phyloP scores from a whole-genome alignment of 2,113 vertebrate genomes.

The Colaptes auratus region DNA sequence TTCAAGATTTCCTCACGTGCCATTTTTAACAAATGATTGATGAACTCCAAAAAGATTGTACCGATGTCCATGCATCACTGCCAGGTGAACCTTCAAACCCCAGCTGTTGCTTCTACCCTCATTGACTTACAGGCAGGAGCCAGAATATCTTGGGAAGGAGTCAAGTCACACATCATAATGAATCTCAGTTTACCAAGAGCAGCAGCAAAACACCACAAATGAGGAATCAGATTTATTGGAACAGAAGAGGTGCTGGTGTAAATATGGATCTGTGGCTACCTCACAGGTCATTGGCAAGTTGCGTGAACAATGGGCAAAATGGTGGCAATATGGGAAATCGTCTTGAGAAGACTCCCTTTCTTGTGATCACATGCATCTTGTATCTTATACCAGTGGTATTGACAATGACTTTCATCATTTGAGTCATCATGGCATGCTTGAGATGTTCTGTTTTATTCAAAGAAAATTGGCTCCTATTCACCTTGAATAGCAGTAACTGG shows the following conservation, averaged over 20 bases:
- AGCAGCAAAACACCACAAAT: neutral
- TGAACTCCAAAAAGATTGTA: neutral
- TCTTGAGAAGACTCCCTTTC: neutral
- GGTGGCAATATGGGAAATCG: neutral
- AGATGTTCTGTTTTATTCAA: neutral
- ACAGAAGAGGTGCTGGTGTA: conserved; percentile 1
- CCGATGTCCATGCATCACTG: neutral
- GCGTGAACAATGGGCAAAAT: conserved; percentile 32
- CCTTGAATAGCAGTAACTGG: neutral
- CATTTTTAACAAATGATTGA: neutral
- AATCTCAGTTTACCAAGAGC: neutral
- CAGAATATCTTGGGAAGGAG: neutral
- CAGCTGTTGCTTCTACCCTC: conserved; percentile 1
- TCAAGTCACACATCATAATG: neutral
- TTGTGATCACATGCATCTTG: neutral
- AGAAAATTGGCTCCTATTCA: neutral
- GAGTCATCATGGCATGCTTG: neutral
- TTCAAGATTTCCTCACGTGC: neutral
- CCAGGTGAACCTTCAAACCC: neutral
- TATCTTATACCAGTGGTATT: neutral
- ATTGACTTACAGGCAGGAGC: neutral
- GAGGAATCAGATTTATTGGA: neutral
- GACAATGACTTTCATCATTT: neutral
- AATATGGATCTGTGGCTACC: neutral
- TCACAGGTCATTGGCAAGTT: conserved; percentile 6